Conservation (phyloP, 2,797 vertebrate species). For the Acestrorhynchus altus region DNA sequence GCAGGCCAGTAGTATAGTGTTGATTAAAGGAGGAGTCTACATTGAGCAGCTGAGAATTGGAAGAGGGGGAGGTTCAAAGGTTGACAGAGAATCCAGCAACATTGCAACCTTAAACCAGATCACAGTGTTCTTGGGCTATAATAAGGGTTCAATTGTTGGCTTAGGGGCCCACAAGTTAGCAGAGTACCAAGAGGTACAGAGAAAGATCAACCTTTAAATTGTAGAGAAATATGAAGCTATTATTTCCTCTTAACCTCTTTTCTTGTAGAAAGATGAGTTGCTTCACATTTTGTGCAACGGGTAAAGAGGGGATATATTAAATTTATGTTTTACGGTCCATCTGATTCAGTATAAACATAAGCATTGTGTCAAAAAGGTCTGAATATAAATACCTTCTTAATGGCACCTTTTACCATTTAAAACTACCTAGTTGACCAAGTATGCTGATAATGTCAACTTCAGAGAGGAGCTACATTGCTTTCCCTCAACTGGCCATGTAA, state of each 20-base stretch:
- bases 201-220: not conserved
- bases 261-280: too few species aligned
- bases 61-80: slow-evolving; percentile 10
- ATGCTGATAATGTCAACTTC: slow-evolving; percentile 26
- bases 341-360: not conserved
- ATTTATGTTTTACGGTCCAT: too few species aligned
- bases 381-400: not conserved
- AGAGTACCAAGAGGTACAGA: not conserved
- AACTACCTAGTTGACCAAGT: not conserved
- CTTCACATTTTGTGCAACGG: too few species aligned
- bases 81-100: slow-evolving; percentile 9
- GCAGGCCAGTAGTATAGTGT: slow-evolving; percentile 22
- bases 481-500: slow-evolving; percentile 38
- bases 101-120: slow-evolving; percentile 31
- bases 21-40: slow-evolving; percentile 52
- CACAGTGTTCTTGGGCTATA: slow-evolving; percentile 18
- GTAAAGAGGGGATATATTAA: too few species aligned
- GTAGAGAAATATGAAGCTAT: not conserved
- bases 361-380: not conserved
- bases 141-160: slow-evolving; percentile 19
- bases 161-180: not conserved
- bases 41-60: slow-evolving; percentile 37
- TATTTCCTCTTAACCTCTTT: too few species aligned
- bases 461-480: slow-evolving; percentile 22
- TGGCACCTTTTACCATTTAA: not conserved